Conservation (phyloP, 2,888 invertebrate genomes). For the Horisme vitalbata region DNA sequence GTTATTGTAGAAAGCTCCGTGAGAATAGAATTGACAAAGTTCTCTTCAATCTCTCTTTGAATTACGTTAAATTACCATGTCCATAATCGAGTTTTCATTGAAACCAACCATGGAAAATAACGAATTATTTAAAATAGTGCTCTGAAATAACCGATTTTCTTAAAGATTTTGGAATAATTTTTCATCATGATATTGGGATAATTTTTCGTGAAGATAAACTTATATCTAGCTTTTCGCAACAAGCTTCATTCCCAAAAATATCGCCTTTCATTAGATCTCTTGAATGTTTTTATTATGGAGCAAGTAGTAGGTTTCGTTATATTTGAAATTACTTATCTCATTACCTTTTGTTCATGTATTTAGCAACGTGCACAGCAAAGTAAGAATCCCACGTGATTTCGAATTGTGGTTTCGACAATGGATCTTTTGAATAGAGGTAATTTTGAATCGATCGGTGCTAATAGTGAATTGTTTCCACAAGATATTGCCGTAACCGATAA, state of each 20-base stretch:
- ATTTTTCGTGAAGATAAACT: too few species aligned
- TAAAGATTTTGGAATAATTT: too few species aligned
- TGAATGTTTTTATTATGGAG: too few species aligned
- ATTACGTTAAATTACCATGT: too few species aligned
- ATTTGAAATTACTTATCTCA: constrained; percentile 11
- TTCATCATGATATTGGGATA: too few species aligned
- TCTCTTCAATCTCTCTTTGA: constrained; percentile 18
- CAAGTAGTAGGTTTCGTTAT: neutral
- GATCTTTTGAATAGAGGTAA: constrained; percentile 40
- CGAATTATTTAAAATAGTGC: too few species aligned
- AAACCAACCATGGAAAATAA: too few species aligned
- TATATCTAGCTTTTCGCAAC: too few species aligned
- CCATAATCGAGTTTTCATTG: constrained; percentile 4
- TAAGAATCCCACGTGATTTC: constrained; percentile 49
- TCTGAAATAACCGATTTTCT: too few species aligned
- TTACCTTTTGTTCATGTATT: constrained; percentile 18
- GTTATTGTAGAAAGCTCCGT: constrained; percentile 56
- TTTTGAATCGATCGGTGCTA: constrained; percentile 43
- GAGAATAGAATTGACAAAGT: constrained; percentile 24
- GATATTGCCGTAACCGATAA: constrained; percentile 23
- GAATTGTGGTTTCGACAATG: constrained; percentile 50
- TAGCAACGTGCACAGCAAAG: constrained; percentile 34
- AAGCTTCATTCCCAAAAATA: too few species aligned
- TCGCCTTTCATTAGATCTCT: too few species aligned
- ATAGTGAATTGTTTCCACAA: constrained; percentile 52